These are phyloP conservation scores for Vollenhovia emeryi DNA, from an alignment of 1,140 invertebrate genomes.

Conservation along the genomic window DNA sequence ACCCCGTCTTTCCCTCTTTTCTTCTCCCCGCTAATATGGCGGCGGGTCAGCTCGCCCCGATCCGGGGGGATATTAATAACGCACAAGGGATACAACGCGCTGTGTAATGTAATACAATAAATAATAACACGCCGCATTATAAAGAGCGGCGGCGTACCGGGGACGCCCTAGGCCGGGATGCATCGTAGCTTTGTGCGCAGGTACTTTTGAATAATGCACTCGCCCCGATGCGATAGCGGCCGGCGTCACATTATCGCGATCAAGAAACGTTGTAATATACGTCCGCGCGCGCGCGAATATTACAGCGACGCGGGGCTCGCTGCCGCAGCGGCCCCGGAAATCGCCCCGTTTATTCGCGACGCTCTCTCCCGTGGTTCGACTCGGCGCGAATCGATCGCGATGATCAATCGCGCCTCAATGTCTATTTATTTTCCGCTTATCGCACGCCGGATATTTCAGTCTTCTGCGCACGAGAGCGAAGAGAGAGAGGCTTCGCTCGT, in stretches of 20 bases:
- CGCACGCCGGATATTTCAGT: background rate
- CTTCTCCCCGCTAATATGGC: background rate
- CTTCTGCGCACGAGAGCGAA: background rate
- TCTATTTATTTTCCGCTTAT: background rate
- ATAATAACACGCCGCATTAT: conserved; percentile 65
- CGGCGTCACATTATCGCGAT: conserved; percentile 51
- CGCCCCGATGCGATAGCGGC: conserved; percentile 50
- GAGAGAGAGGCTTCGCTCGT: conserved; percentile 12
- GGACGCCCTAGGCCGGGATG: conserved; percentile 23
- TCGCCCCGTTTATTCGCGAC: background rate
- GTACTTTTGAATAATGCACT: conserved; percentile 61
- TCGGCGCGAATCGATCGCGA: background rate
- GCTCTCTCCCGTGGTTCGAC: background rate
- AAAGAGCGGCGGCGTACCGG: conserved; percentile 54
- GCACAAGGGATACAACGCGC: conserved; percentile 41
- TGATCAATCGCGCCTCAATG: background rate
- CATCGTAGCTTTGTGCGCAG: conserved; percentile 42
- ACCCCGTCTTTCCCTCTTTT: conserved; percentile 20
- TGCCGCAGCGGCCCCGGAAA: background rate
- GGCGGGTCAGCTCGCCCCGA: background rate
- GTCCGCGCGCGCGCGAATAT: conserved; percentile 1
- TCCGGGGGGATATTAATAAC: conserved; percentile 63
- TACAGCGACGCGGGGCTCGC: background rate
- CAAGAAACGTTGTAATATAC: conserved; percentile 43
- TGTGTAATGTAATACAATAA: conserved; percentile 66